Base-by-base conservation (phyloP, 2,888 invertebrate species). In the Dicranocentrus wangi region DNA sequence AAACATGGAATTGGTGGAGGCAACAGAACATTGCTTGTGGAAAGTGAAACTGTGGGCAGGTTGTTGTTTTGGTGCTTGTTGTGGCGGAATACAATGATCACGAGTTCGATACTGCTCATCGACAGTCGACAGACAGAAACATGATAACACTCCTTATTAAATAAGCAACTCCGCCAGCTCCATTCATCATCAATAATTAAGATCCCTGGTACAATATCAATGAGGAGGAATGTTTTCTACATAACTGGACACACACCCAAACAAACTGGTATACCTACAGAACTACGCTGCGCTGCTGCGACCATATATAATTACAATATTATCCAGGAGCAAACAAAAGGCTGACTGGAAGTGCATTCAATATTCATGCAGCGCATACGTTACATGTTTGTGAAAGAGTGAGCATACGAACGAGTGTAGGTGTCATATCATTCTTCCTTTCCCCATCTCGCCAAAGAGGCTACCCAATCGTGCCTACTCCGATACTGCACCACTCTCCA, bases 141-240 rank as follows among this genome's bases (percentile, higher is more conserved):
- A 21, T 19, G 39, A 39, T 23, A 39, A 63, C 21, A n/a, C 21
- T 19, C 8, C 28, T 55, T 7, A 15, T 21, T 23, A n/a, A 23
- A 43, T 21, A 13, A 63, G 21, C 42, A 3, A 21, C 39, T 63
- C 21, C 17, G 27, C 32, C 19, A 27, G 23, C 27, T n/a, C n/a
- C n/a, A n/a, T n/a, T n/a, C n/a, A n/a, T 39, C 60, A 23, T 60
- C 76, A 76, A 76, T 72, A 72, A 61, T 68, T 47, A 42, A 77
- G 60, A 19, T 27, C 42, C 3, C 47, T 42, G 17, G 23, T 77
- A 77, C 69, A 61, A 51, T 63, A 70, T 19, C 39, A 53, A 63
- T 63, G 23, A 42, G 3, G 42, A 17, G 66, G 60, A 76, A 55
- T 66, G 66, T 68, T 60, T 63, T 63, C 25, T 32, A 32, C 32